These are phyloP conservation scores for Melipona beecheii DNA, from an alignment of 2,888 invertebrate species.

Conservation along the genomic window DNA sequence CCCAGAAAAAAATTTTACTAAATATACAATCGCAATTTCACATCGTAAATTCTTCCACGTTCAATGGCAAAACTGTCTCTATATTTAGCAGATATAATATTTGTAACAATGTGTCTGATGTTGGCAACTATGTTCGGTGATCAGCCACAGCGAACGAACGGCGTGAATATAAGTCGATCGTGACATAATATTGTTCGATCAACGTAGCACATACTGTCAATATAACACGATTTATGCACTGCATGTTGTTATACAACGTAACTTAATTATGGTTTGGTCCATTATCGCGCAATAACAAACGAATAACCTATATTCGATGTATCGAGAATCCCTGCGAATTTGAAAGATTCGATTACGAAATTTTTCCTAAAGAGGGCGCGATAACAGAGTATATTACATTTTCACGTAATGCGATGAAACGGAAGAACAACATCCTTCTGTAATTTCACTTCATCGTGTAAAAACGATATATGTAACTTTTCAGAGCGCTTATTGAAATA, in stretches of 20 bases:
- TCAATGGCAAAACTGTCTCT: not conserved
- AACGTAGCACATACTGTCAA: not conserved
- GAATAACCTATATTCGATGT: slow-evolving; percentile 30
- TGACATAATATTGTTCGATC: slow-evolving; percentile 29
- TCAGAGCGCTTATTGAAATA: not conserved
- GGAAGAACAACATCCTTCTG: not conserved
- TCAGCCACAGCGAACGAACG: slow-evolving; percentile 14
- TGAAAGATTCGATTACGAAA: slow-evolving; percentile 8
- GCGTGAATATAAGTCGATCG: slow-evolving; percentile 11
- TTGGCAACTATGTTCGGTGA: slow-evolving; percentile 30
- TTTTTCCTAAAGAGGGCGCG: slow-evolving; percentile 31
- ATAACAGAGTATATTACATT: not conserved
- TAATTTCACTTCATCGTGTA: not conserved
- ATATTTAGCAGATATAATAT: not conserved
- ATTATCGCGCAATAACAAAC: not conserved
- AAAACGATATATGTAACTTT: not conserved
- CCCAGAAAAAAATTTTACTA: not conserved
- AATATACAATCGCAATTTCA: slow-evolving; percentile 1
- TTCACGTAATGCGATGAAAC: slow-evolving; percentile 2
- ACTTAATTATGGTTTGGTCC: slow-evolving; percentile 2
- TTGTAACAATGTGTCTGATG: slow-evolving; percentile 17
- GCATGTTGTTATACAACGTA: not conserved
- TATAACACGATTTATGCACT: not conserved
- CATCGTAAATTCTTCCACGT: not conserved
- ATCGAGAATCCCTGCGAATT: not conserved